These are phyloP conservation scores for Cardiocondyla obscurior DNA, from an alignment of 1,140 invertebrate species.

Conservation along the genomic window DNA sequence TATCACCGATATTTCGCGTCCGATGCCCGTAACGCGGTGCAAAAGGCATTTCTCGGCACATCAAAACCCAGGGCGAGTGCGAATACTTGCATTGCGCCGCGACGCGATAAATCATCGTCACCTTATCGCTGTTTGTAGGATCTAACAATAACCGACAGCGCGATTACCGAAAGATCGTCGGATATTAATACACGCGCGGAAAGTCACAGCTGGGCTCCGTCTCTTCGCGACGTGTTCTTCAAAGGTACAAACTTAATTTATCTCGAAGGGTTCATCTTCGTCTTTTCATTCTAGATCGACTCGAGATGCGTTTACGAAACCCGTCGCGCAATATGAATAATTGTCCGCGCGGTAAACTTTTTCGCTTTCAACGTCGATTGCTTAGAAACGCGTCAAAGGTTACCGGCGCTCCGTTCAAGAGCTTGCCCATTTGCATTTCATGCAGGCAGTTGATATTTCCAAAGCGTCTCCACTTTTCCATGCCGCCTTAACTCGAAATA, in stretches of 20 bases:
- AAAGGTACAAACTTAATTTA: neutral
- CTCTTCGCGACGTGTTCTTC: neutral
- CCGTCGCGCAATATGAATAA: neutral
- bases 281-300: neutral
- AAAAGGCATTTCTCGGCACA: neutral
- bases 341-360: too few relatives aligned
- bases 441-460: slow-evolving; percentile 4
- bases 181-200: neutral
- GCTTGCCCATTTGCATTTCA: neutral
- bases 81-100: neutral
- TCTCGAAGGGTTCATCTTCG: neutral
- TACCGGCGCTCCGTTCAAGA: neutral
- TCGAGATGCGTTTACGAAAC: neutral
- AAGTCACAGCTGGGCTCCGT: neutral
- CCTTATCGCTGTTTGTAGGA: neutral
- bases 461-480: neutral
- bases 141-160: neutral
- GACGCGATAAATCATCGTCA: neutral
- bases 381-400: slow-evolving; percentile 1
- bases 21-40: neutral
- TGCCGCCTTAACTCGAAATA: neutral
- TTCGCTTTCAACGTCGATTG: neutral
- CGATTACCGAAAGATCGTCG: neutral
- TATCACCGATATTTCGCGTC: slow-evolving; percentile 26
- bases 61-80: neutral